Conservation (phyloP, 1,140 invertebrate genomes). For the Apis dorsata region DNA sequence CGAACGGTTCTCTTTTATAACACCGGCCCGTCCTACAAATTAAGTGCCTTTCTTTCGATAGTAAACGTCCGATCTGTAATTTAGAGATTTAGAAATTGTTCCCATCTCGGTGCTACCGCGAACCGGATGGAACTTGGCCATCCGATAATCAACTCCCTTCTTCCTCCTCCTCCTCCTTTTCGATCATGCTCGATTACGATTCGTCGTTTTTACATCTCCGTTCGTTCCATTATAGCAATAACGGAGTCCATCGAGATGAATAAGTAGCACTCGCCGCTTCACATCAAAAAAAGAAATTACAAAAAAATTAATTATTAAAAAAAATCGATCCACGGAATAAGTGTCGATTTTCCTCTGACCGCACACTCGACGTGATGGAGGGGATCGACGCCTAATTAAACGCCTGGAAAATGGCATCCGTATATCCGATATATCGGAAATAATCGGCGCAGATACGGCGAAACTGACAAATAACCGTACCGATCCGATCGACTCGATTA, state of each 20-base stretch:
- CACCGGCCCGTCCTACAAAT: constrained; percentile 63
- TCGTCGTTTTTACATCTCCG: not conserved
- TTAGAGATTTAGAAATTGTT: constrained; percentile 68
- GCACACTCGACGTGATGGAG: constrained; percentile 32
- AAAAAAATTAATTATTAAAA: no score
- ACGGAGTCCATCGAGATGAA: no score
- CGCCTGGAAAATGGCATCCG: constrained; percentile 35
- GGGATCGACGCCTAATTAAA: constrained; percentile 39
- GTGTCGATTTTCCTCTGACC: no score
- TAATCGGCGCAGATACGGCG: not conserved
- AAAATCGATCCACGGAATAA: no score
- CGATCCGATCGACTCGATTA: constrained; percentile 34
- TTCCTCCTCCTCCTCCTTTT: not conserved
- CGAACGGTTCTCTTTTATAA: constrained; percentile 60
- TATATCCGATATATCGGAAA: constrained; percentile 28
- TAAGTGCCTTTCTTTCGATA: constrained; percentile 67
- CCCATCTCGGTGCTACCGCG: constrained; percentile 13
- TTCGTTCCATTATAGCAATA: no score
- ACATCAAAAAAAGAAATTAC: no score
- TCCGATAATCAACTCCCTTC: constrained; percentile 22
- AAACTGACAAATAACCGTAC: constrained; percentile 45
- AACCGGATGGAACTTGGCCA: not conserved
- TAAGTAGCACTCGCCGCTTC: no score
- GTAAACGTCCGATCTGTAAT: constrained; percentile 64
- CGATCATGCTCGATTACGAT: no score